Evolutionary conservation across 2,888 invertebrate species (phyloP).

Genomic region (Thalpophila matura): DNA sequence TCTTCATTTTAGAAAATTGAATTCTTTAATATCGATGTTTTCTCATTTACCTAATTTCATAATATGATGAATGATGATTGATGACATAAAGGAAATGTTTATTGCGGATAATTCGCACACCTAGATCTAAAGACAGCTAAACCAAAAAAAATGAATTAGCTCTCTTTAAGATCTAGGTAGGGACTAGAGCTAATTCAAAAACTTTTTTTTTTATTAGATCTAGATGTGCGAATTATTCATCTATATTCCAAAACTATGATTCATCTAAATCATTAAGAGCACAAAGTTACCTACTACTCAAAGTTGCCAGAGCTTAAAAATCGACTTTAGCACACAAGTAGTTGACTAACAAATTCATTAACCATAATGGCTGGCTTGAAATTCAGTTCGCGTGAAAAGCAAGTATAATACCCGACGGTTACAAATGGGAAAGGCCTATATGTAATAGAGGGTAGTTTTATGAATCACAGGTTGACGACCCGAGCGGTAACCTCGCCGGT

Average conservation of each 20-base stretch:
- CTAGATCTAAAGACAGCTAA: too few relatives aligned
- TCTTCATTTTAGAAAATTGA: conserved; percentile 16
- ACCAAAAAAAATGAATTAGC: too few relatives aligned
- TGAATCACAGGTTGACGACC: conserved; percentile 82
- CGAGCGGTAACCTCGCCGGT: conserved; percentile 72
- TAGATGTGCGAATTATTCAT: too few relatives aligned
- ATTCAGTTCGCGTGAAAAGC: conserved; percentile 66
- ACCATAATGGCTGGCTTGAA: conserved; percentile 43
- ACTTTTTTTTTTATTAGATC: too few relatives aligned
- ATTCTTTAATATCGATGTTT: conserved; percentile 13
- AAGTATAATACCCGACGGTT: conserved; percentile 67
- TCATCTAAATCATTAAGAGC: background rate
- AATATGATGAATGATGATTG: too few relatives aligned
- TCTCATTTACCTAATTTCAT: too few relatives aligned
- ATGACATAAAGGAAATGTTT: too few relatives aligned
- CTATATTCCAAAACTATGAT: background rate
- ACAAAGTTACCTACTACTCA: background rate
- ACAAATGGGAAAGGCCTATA: conserved; percentile 76
- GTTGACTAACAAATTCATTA: conserved; percentile 59
- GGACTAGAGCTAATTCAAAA: too few relatives aligned
- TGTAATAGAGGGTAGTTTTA: conserved; percentile 77
- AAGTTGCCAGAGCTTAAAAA: background rate
- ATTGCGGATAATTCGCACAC: too few relatives aligned
- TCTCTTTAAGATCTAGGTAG: too few relatives aligned
- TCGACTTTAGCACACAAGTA: conserved; percentile 45